Evolutionary conservation across 1,140 invertebrate species (phyloP), one percentile per base, ranked within the genome.

Genomic region (Heliconius eleuchia): DNA sequence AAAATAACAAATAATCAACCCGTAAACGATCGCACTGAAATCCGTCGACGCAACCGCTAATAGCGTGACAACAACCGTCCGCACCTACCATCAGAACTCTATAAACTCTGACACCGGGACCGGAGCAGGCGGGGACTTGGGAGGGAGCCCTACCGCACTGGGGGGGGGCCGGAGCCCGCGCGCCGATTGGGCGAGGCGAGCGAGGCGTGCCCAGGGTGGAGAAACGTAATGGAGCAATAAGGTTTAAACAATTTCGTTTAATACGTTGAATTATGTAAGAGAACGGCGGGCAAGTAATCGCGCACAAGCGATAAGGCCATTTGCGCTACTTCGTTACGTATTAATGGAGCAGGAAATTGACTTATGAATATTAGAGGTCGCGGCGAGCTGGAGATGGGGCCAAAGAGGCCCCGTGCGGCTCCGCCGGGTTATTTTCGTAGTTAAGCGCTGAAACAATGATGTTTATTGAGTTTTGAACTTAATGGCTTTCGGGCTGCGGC

Each of bases 221-320:
- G 91, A 87, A 89, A 91, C 88, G 93, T 94, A 94, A 94, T 93
- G 87, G 92, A 94, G 93, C 93, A 94, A 94, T 94, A 94, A 94
- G 93, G 92, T 94, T 94, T 94, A 94, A 94, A 94, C 93, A 94
- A 94, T 94, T 94, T 94, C 91, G 92, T 94, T 94, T 94, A 94
- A 94, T 94, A 94, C 92, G 93, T 93, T 94, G 92, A 94, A 94
- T 94, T 94, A 94, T 94, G 93, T 93, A 94, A 93, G 92, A 92
- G 92, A 90, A 90, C 90, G 92, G 91, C 92, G 89, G 85, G 91
- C 91, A 91, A 93, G 93, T 94, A 94, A 94, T 94, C 92, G 93
- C 87, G 92, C 93, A 93, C 92, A 92, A 92, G 92, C 92, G 93
- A 94, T 94, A 94, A 94, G 91, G 91, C 93, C 93, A 94, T 94